These are phyloP conservation scores for Notodonta ziczac DNA, from an alignment of 2,888 invertebrate species.

Conservation along the genomic window DNA sequence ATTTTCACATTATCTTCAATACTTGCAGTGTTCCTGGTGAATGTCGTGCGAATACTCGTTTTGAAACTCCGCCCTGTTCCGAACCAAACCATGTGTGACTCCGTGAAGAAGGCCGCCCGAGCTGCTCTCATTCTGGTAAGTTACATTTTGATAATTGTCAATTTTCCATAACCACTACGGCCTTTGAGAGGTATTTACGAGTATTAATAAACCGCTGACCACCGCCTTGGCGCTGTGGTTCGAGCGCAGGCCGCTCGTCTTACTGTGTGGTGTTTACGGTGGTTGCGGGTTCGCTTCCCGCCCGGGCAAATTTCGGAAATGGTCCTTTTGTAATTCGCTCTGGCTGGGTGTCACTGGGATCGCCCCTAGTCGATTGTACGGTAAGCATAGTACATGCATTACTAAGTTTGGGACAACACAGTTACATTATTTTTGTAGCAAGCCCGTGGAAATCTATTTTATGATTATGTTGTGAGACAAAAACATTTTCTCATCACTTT, in stretches of 20 bases:
- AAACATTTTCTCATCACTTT: not conserved
- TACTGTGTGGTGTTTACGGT: too few relatives aligned
- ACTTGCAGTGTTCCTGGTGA: constrained; percentile 86
- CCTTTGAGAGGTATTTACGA: not conserved
- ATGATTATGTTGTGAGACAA: not conserved
- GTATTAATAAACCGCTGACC: too few relatives aligned
- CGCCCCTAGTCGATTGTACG: too few relatives aligned
- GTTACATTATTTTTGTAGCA: constrained; percentile 9
- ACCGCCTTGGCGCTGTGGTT: too few relatives aligned
- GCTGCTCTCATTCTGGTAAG: constrained; percentile 88
- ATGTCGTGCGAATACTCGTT: constrained; percentile 87
- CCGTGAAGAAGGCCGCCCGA: constrained; percentile 87
- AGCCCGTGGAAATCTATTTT: constrained; percentile 10
- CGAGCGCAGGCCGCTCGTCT: too few relatives aligned
- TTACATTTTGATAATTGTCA: constrained; percentile 2
- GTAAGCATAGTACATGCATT: too few relatives aligned
- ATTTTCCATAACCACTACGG: not conserved
- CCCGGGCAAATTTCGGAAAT: too few relatives aligned
- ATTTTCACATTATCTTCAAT: not conserved
- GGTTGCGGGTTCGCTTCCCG: too few relatives aligned
- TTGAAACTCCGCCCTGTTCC: constrained; percentile 87
- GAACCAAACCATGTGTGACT: constrained; percentile 84
- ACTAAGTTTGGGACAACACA: too few relatives aligned
- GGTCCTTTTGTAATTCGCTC: too few relatives aligned
- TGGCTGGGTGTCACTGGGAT: too few relatives aligned